Conservation (phyloP, 1,140 invertebrate genomes). For the Asobara japonica region DNA sequence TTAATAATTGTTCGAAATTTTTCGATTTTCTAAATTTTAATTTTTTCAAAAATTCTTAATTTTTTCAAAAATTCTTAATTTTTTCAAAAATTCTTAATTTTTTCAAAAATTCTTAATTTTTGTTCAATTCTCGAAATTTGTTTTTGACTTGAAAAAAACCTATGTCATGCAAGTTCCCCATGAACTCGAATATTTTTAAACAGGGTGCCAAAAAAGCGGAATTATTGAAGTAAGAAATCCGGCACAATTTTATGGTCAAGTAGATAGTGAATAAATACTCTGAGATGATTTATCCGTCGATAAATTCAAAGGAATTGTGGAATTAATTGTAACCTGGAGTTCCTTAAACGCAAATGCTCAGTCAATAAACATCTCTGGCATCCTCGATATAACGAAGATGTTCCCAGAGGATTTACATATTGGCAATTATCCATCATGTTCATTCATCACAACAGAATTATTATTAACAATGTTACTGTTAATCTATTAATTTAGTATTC, state of each 20-base stretch:
- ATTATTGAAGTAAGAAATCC: slow-evolving; percentile 3
- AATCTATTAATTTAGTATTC: background rate
- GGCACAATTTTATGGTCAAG: background rate
- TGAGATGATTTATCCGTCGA: slow-evolving; percentile 7
- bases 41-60: too few species aligned
- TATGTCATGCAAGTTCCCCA: too few species aligned
- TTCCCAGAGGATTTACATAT: slow-evolving; percentile 17
- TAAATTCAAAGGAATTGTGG: background rate
- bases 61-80: too few species aligned
- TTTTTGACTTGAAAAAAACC: too few species aligned
- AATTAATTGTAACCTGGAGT: slow-evolving; percentile 13
- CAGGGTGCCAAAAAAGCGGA: slow-evolving; percentile 15
- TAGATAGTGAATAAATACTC: background rate
- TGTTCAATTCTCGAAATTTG: too few species aligned
- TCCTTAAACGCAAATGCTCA: background rate
- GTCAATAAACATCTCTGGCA: slow-evolving; percentile 27
- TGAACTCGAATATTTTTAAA: slow-evolving; percentile 14
- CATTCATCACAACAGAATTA: background rate
- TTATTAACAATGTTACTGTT: slow-evolving; percentile 20
- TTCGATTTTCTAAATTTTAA: too few species aligned
- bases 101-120: too few species aligned
- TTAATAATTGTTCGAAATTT: too few species aligned
- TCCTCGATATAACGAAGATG: slow-evolving; percentile 19
- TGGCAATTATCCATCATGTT: background rate
- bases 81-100: too few species aligned